Evolutionary conservation across 2,113 vertebrate genomes (phyloP).

Genomic region (Turnix velox): DNA sequence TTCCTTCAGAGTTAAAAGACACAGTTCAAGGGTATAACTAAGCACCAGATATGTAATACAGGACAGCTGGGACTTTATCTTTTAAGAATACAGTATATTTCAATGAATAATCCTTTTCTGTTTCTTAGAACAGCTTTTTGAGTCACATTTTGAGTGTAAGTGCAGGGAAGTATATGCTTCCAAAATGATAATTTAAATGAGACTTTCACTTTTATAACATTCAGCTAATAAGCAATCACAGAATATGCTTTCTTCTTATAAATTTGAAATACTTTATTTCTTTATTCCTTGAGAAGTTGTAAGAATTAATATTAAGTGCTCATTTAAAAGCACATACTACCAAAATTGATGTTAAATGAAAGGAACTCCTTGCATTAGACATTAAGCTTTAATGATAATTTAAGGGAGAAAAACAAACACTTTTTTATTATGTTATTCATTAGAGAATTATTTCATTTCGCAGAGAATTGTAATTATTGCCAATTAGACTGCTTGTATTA

Average conservation of each 20-base stretch:
- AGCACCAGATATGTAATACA: neutral
- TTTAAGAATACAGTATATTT: neutral
- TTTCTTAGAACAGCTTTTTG: conserved; percentile 16
- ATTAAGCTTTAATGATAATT: conserved; percentile 52
- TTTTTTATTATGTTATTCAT: conserved; percentile 40
- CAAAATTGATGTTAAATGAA: conserved; percentile 39
- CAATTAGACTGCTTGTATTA: conserved; percentile 41
- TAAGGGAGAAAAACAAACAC: conserved; percentile 34
- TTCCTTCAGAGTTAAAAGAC: neutral
- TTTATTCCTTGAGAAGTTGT: conserved; percentile 22
- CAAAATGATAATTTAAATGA: conserved; percentile 38
- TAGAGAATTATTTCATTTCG: conserved; percentile 52
- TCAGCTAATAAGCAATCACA: conserved; percentile 46
- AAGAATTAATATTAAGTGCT: conserved; percentile 49
- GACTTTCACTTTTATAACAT: conserved; percentile 30
- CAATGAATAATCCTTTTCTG: neutral
- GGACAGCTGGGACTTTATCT: neutral
- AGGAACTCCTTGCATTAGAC: conserved; percentile 37
- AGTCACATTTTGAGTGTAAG: conserved; percentile 17
- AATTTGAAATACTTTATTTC: conserved; percentile 50
- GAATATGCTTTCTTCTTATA: conserved; percentile 28
- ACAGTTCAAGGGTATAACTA: neutral
- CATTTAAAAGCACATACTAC: conserved; percentile 31
- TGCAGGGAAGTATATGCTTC: neutral
- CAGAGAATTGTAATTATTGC: neutral